Base-by-base conservation (phyloP, 2,113 vertebrate genomes). In the Gopherus flavomarginatus region DNA sequence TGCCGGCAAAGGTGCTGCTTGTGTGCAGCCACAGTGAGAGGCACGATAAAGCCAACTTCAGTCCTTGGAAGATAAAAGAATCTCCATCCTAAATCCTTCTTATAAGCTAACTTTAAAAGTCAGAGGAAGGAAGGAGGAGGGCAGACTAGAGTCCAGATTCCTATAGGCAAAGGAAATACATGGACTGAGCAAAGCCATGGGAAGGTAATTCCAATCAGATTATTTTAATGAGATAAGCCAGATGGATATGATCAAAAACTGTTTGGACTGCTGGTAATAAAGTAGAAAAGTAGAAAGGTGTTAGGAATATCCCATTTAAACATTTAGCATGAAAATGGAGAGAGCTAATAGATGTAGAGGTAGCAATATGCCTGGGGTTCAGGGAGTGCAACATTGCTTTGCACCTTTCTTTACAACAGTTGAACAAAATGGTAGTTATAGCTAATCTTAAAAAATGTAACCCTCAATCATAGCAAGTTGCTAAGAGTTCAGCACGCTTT, bases 201-300 rank as follows among this genome's bases (percentile, higher is more conserved):
- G 87, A 95, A 95, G 94, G 50, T 86, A 94, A 96, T 97, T 97
- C 56, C 59, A 97, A 87, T 96, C 95, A 97, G 80, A 94, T 3
- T 82, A 16, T 89, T 95, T 87, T 94, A 97, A 98, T 94, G 44
- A 96, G 89, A 77, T 95, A 95, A 97, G 4, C 11, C 62, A 90
- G 72, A 94, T 86, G 6, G 82, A 91, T 95, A 78, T 47, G 65
- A 95, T 96, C 59, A 96, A 95, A 97, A 95, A 27, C 2, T 79
- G 79, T 81, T 94, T 90, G 92, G 52, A 24, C 44, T 91, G 96
- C 95, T 88, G 65, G 54, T 78, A 97, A 88, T 91, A 85, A 86
- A 57, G 2, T 21, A 42, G 52, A 97, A 94, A 88, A 88, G 54
- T 88, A 80, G 3, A 13, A 93, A 86, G 2, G 2, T 86, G 27